These are phyloP conservation scores for Bubo bubo DNA, from an alignment of 2,113 vertebrate genomes.

Conservation along the genomic window DNA sequence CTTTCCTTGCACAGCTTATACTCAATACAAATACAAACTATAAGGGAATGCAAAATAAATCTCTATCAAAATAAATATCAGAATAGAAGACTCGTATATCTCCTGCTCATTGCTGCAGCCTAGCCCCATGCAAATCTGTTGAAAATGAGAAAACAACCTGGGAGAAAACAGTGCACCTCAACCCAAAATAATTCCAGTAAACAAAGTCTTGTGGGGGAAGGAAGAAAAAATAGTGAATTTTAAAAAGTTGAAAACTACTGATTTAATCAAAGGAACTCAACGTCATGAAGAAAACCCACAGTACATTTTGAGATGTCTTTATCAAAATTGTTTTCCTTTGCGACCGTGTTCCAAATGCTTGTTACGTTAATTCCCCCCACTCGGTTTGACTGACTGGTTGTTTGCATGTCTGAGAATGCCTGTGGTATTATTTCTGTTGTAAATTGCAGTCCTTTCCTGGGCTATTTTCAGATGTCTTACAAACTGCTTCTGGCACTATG, in stretches of 20 bases:
- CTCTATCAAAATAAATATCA: slow-evolving; percentile 14
- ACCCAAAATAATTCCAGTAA: not conserved
- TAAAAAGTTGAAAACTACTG: not conserved
- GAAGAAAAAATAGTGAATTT: not conserved
- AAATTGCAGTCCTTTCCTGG: not conserved
- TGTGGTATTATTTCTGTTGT: not conserved
- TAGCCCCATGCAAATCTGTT: not conserved
- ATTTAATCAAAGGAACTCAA: not conserved
- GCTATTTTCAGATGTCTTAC: not conserved
- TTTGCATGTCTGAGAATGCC: not conserved
- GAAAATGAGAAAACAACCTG: not conserved
- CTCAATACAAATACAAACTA: slow-evolving; percentile 19
- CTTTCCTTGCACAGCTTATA: slow-evolving; percentile 4
- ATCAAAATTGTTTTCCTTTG: not conserved
- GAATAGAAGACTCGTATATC: not conserved
- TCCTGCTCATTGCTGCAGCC: not conserved
- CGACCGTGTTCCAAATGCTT: not conserved
- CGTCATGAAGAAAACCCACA: not conserved
- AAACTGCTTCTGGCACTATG: not conserved
- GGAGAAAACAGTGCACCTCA: not conserved
- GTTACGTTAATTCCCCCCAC: not conserved
- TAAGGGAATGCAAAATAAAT: slow-evolving; percentile 47
- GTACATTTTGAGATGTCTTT: not conserved
- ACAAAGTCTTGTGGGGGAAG: not conserved
- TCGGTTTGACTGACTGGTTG: rapidly evolving